Evolutionary conservation across 2,888 invertebrate genomes (phyloP).

Genomic region (Amphiduros pacificus): DNA sequence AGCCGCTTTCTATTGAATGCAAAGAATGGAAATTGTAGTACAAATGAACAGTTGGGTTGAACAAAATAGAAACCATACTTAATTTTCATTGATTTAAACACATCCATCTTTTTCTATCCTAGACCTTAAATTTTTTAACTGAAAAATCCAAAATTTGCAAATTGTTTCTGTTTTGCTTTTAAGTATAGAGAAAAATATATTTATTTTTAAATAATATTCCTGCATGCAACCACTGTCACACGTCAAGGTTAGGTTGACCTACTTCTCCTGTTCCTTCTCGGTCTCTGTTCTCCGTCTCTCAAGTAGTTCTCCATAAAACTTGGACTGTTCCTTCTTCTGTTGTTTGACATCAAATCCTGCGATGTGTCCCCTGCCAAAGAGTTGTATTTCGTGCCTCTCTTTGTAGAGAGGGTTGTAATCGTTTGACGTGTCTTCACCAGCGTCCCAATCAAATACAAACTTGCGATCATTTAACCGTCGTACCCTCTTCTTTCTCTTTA

Average conservation of each 20-base stretch:
- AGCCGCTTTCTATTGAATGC: conserved; percentile 70
- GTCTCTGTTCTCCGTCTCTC: conserved; percentile 94
- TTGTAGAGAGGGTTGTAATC: conserved; percentile 98
- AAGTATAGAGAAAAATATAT: no score
- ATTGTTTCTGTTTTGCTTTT: no score
- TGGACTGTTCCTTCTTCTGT: conserved; percentile 81
- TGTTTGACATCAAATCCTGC: conserved; percentile 96
- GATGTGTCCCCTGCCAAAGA: conserved; percentile 95
- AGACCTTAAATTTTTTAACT: no score
- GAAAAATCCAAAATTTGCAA: no score
- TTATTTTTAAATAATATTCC: background rate
- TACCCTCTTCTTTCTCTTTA: conserved; percentile 84
- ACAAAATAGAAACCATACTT: no score
- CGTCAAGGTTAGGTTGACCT: conserved; percentile 27
- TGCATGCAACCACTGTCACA: background rate
- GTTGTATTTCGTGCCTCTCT: conserved; percentile 83
- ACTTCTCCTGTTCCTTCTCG: conserved; percentile 92
- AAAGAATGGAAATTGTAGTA: no score
- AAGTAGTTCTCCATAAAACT: conserved; percentile 93
- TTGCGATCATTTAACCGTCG: conserved; percentile 94
- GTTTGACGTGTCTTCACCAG: conserved; percentile 94
- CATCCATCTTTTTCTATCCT: no score
- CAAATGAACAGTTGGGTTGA: no score
- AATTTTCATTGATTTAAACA: no score
- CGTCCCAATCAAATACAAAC: conserved; percentile 99